Evolutionary conservation across 2,797 vertebrate species (phyloP).

Genomic region (Hippopotamyrus pictus): DNA sequence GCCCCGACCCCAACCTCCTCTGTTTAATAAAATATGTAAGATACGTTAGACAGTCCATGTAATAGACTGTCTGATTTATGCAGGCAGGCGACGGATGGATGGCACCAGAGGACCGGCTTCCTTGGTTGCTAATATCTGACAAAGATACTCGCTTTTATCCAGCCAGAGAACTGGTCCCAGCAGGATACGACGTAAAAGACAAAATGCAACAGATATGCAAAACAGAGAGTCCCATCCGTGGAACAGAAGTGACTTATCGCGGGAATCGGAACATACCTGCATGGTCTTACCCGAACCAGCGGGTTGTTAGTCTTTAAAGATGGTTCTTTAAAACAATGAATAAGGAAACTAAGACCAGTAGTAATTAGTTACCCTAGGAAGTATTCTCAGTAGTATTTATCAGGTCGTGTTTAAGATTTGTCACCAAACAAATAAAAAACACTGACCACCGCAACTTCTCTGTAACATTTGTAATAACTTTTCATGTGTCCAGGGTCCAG

Average conservation of each 20-base stretch:
- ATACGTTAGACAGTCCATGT: constrained; percentile 5
- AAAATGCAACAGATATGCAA: neutral
- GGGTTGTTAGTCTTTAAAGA: neutral
- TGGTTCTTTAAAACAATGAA: neutral
- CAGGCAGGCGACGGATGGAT: neutral
- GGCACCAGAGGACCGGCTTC: neutral
- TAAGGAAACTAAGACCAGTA: neutral
- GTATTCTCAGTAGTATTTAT: neutral
- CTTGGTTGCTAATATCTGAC: neutral
- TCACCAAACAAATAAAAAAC: neutral
- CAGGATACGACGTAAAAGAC: neutral
- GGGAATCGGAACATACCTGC: neutral
- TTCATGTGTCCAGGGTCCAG: neutral
- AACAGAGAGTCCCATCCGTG: neutral
- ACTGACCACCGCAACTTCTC: neutral
- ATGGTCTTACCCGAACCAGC: neutral
- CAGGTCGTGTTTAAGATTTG: neutral
- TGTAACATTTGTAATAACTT: neutral
- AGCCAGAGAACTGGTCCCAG: neutral
- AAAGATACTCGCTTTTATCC: neutral
- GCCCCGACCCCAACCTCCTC: neutral
- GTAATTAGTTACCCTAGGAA: neutral
- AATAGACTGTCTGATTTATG: neutral
- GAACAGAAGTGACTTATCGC: neutral
- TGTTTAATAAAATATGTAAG: constrained; percentile 14